Percentiles rank a stretch among this genome's conserved stretches.
These are phyloP conservation scores for Ibycter americanus DNA, from an alignment of 2,797 vertebrate genomes.

Conservation along the genomic window DNA sequence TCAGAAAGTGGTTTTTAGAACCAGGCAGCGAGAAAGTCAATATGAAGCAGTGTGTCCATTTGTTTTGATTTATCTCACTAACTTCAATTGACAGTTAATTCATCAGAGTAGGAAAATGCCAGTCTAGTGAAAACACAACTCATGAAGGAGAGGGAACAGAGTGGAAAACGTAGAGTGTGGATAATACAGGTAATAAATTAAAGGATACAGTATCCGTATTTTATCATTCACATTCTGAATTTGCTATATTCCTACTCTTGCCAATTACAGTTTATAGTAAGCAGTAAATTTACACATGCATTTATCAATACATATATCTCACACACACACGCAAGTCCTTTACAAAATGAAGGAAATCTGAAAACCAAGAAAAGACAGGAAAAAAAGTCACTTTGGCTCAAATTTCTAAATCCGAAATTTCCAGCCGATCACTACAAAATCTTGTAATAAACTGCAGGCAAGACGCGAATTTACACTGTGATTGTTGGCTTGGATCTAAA, in stretches of 20 bases:
- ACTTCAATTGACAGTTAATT: constrained; percentile 70
- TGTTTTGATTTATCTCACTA: constrained; percentile 71
- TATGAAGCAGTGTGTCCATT: constrained; percentile 42
- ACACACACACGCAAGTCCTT: not conserved
- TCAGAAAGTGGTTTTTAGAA: constrained; percentile 79
- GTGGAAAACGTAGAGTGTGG: constrained; percentile 40
- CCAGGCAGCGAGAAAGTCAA: constrained; percentile 49
- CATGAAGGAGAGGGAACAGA: constrained; percentile 38
- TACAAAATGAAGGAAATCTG: not conserved
- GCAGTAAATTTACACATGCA: not conserved
- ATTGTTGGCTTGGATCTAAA: not conserved
- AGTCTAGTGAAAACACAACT: constrained; percentile 56
- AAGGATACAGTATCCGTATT: constrained; percentile 59
- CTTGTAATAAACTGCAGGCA: not conserved
- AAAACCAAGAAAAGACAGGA: not conserved
- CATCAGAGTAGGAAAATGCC: constrained; percentile 59
- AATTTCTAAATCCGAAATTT: constrained; percentile 14
- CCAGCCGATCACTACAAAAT: not conserved
- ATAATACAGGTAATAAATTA: constrained; percentile 75
- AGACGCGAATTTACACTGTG: not conserved
- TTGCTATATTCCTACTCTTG: not conserved
- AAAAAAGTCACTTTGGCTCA: not conserved
- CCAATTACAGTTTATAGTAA: constrained; percentile 14
- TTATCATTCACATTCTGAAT: constrained; percentile 18
- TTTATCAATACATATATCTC: not conserved